Base-by-base conservation (phyloP, 2,797 vertebrate genomes). In the Acanthurus lineatus region DNA sequence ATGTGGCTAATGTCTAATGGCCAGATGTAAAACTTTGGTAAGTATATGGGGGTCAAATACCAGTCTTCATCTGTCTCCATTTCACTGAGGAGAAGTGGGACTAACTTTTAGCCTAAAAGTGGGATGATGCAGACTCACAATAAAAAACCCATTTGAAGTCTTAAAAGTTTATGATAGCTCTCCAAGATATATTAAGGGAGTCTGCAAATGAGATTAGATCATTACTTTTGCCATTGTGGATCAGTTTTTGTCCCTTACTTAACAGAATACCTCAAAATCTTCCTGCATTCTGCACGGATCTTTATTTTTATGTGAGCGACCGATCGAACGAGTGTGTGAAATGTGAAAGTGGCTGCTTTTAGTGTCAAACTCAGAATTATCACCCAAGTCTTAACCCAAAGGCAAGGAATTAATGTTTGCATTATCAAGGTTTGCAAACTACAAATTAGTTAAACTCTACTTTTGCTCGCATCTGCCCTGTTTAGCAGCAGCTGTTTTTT, bases 131-230 rank as follows among this genome's bases (percentile, higher is more conserved):
- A 22, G 20, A 22, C 49, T n/a, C 35, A 66, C 35, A 47, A 51
- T 62, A 51, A 57, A 66, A 16, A 12, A n/a, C 2, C 66, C 32
- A 62, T 64, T n/a, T 20, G 1, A 47, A 48, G 56, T 68, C 53
- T 59, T 73, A 25, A 69, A 69, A 64, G n/a, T 64, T 15, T 60
- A 48, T n/a, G 54, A 20, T 54, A 28, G 32, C 44, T 67, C 3
- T 9, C 20, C 25, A 70, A 40, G 9, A 42, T 44, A 51, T 1
- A 3, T 42, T 11, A 48, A 28, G 3, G 5, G 8, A 68, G 9
- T 72, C 45, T 79, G 32, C 11, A 69, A 65, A 71, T 60, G 22
- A 57, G 22, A 83, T 62, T 28, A 77, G 20, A 62, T 77, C 52
- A 76, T 73, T 48, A 71, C 38, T 16, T n/a, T 22, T 3, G 2